Conservation (phyloP, 1,140 invertebrate genomes). For the Agraylea sexmaculata region DNA sequence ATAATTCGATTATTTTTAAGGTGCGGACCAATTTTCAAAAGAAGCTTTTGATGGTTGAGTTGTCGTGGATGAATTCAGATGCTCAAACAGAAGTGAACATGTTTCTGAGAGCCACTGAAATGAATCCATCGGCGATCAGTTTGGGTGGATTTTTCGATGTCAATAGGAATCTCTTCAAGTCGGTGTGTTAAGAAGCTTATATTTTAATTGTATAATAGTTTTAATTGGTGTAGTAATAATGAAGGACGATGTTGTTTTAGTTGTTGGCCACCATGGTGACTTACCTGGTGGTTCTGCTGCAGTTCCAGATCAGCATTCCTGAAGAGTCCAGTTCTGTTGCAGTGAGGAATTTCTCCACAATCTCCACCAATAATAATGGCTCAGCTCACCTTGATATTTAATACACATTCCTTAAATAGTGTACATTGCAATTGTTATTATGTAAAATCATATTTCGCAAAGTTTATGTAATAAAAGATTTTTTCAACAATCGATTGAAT, state of each 20-base stretch:
- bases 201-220: background rate
- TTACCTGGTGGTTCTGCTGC: conserved; percentile 52
- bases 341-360: too few relatives aligned
- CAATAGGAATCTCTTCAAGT: conserved; percentile 54
- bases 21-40: conserved; percentile 56
- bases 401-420: too few relatives aligned
- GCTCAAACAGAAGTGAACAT: conserved; percentile 55
- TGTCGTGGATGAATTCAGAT: conserved; percentile 53
- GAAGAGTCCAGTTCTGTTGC: conserved; percentile 29
- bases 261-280: conserved; percentile 57
- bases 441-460: too few relatives aligned
- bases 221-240: background rate
- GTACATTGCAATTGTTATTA: too few relatives aligned
- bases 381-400: too few relatives aligned
- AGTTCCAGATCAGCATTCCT: conserved; percentile 59
- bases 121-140: conserved; percentile 56
- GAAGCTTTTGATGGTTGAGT: conserved; percentile 51
- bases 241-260: conserved; percentile 27
- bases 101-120: conserved; percentile 55
- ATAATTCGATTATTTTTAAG: too few relatives aligned
- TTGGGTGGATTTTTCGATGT: conserved; percentile 56
- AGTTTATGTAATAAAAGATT: too few relatives aligned
- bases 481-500: too few relatives aligned
- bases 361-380: too few relatives aligned
- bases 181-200: conserved; percentile 30